Evolutionary conservation across 2,113 vertebrate genomes (phyloP), one percentile per base, ranked within the genome.

Genomic region (Ceyx melanurus): DNA sequence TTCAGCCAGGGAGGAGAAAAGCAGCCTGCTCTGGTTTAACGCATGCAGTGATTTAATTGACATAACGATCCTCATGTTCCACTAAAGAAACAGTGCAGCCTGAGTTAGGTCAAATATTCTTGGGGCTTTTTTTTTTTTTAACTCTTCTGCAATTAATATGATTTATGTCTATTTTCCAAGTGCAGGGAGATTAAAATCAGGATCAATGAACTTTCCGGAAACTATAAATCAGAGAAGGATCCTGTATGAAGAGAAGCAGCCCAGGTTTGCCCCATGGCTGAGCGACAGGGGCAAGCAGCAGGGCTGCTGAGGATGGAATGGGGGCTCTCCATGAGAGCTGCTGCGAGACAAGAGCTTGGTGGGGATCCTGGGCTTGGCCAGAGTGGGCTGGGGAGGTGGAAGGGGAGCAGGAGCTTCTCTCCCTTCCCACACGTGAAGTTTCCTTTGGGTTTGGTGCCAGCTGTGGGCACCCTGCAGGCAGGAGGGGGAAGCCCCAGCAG

Each of bases 241-340:
- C 13, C 40, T 1, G 6, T 13, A 11, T 15, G 21, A 17, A 40
- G 75, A 51, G 23, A 19, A 37, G 45, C 57, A 76, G 19, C 29
- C 29, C 51, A 7, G 29, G 28, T 33, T 54, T n/a, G 72, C 31
- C 29, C 40, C 46, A 7, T 3, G 5, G 60, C 7, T 4, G 61
- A 53, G 53, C 31, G 71, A 13, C 3, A 0, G 0, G 46, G 26
- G 54, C 50, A n/a, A 46, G 45, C 37, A 28, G 22, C 10, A 31
- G 11, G 25, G 23, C 22, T 54, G 28, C 19, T 0, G 3, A 9
- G 28, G n/a, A 17, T 6, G 2, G 11, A 4, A 9, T 11, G 2
- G 48, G 11, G 21, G 29, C 9, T 42, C 18, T 18, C 21, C 28
- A 8, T 18, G 56, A 42, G 51, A n/a, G 6, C 9, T 11, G 20